Evolutionary conservation across 2,797 vertebrate species (phyloP), one percentile per base, ranked within the genome.

Genomic region (Dryobates pubescens): DNA sequence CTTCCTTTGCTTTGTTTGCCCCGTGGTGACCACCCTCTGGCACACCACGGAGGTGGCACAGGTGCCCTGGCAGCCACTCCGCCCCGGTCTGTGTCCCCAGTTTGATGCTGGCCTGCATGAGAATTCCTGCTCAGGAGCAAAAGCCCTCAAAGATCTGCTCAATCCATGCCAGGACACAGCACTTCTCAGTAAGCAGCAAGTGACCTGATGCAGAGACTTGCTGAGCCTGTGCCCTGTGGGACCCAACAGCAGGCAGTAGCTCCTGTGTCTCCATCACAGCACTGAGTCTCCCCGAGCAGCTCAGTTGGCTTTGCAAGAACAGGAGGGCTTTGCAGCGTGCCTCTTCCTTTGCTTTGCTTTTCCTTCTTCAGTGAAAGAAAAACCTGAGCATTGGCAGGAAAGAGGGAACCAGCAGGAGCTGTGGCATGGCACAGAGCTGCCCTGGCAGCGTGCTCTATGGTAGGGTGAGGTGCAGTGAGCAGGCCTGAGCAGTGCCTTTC

Each of bases 21-120:
- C 62, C 24, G 7, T 27, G n/a, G 43, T 17, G 17, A 14, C 16
- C 20, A 24, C 32, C 17, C 29, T 32, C 41, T 38, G 53, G n/a
- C 65, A 5, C 47, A 1, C 36, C 14, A 2, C 53, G 14, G 5
- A 22, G 9, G 45, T 7, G 5, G 79, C 32, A 53, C 18, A 57
- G 49, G 49, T 41, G 34, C n/a, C 51, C 18, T 43, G 32, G 5
- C n/a, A 80, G 17, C 41, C 17, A 3, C 43, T 58, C 76, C 47
- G 8, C 15, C 61, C 2, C 0, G 11, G 30, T 4, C 0, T 0
- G 2, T 19, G 17, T 30, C 13, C 47, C 18, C 20, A 3, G 32
- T 69, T 58, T 49, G n/a, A 3, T 80, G 53, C 70, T 92, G 70
- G 13, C 43, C 41, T 53, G 32, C 19, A 3, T 36, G 38, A 10